Conservation (phyloP, 2,797 vertebrate genomes). For the Novumbra hubbsi region DNA sequence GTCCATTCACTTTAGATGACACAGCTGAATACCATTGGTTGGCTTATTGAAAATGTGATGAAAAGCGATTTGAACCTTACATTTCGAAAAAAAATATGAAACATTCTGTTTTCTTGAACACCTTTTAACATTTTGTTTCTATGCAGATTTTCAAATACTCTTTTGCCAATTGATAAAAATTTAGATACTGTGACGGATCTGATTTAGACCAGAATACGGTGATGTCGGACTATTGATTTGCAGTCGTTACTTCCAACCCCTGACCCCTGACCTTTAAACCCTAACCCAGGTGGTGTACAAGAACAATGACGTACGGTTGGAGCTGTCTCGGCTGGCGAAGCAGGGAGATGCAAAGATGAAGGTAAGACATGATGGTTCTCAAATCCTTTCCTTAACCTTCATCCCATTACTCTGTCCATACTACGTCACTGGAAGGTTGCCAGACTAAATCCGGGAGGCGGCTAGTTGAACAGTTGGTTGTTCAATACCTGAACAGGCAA, state of each 20-base stretch:
- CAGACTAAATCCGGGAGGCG: no score
- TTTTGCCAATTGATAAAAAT: no score
- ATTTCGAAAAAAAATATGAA: no score
- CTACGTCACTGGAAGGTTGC: neutral
- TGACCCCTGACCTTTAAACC: neutral
- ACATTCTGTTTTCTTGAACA: no score
- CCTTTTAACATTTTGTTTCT: no score
- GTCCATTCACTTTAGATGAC: no score
- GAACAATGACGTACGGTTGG: constrained; percentile 97
- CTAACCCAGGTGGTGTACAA: constrained; percentile 92
- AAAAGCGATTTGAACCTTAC: no score
- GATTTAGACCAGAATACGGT: neutral
- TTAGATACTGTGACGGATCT: neutral
- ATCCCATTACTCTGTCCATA: neutral
- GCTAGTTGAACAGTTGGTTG: no score
- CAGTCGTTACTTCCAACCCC: constrained; percentile 11
- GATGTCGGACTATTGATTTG: constrained; percentile 6
- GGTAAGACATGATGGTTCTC: constrained; percentile 41
- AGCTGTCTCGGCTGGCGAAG: constrained; percentile 94
- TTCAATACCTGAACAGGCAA: no score
- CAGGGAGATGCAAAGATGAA: constrained; percentile 98
- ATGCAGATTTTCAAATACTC: no score
- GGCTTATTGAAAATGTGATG: no score
- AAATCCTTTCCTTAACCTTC: neutral
- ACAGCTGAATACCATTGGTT: no score